Conservation (phyloP, 2,888 invertebrate species). For the Polydrusus tereticollis region DNA sequence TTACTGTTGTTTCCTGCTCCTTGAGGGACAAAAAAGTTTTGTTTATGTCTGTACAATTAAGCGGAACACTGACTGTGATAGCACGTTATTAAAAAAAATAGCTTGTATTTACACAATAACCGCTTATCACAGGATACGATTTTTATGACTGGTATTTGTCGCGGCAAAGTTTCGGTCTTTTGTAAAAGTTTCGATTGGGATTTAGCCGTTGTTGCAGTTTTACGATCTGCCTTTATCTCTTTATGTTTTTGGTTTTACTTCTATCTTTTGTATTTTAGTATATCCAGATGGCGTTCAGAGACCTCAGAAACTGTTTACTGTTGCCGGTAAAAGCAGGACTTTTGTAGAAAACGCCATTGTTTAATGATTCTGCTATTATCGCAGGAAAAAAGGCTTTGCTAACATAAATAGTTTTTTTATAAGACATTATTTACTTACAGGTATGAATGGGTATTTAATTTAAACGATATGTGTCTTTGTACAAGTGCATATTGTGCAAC, state of each 20-base stretch:
- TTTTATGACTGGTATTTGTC: background rate
- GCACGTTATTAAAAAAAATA: background rate
- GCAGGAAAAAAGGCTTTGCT: no score
- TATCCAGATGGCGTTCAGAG: background rate
- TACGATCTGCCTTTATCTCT: background rate
- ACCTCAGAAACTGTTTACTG: background rate
- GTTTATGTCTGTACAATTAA: conserved; percentile 4
- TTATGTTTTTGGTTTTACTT: background rate
- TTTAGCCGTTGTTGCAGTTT: background rate
- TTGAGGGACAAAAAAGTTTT: conserved; percentile 15
- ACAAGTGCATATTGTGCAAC: no score
- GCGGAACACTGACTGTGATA: background rate
- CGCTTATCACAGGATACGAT: background rate
- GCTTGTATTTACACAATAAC: background rate
- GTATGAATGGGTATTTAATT: no score
- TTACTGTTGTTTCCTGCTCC: conserved; percentile 23
- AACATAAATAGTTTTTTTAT: no score
- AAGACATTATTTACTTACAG: no score
- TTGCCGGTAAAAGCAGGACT: background rate
- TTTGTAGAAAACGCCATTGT: background rate
- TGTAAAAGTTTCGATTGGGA: background rate
- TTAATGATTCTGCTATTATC: no score
- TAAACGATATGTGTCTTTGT: no score
- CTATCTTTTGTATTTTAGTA: background rate
- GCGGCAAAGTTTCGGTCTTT: background rate